phyloP scores from a whole-genome alignment of 2,888 invertebrate genomes.

The Tridacna gigas region DNA sequence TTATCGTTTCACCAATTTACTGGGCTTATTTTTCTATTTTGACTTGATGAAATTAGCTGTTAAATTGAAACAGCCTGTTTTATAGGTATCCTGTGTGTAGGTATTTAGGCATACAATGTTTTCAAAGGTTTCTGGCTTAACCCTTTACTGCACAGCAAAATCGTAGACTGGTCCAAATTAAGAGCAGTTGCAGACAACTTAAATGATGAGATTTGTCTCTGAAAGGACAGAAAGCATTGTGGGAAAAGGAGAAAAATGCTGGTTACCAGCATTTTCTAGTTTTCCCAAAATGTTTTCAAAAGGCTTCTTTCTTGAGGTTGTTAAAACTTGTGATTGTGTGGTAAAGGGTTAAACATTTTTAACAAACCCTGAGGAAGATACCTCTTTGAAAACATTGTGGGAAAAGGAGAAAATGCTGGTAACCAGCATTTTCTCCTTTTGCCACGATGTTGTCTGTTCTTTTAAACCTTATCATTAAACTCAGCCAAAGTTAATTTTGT shows the following conservation, averaged over 20 bases:
- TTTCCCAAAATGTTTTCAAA: constrained; percentile 18
- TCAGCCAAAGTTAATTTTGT: no score
- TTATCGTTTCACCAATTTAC: not conserved
- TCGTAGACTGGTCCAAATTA: no score
- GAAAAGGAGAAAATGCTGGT: not conserved
- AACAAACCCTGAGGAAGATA: no score
- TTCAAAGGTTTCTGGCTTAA: no score
- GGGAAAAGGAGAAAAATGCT: not conserved
- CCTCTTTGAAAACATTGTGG: not conserved
- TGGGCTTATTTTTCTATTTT: constrained; percentile 6
- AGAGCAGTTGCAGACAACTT: no score
- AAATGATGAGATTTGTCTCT: no score
- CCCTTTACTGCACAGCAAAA: no score
- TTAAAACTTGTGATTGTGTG: no score
- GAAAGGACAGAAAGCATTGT: not conserved
- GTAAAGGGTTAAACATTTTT: no score
- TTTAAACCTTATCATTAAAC: not conserved
- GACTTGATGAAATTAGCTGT: constrained; percentile 17
- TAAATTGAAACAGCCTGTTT: constrained; percentile 7
- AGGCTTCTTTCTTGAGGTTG: no score
- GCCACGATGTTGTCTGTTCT: not conserved
- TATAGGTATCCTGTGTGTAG: not conserved
- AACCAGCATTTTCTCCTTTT: constrained; percentile 9
- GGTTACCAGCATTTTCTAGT: not conserved
- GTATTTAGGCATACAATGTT: not conserved